Evolutionary conservation across 53 echinoderm and acorn worm species (phyloP).

Genomic region (Henricia sp.): DNA sequence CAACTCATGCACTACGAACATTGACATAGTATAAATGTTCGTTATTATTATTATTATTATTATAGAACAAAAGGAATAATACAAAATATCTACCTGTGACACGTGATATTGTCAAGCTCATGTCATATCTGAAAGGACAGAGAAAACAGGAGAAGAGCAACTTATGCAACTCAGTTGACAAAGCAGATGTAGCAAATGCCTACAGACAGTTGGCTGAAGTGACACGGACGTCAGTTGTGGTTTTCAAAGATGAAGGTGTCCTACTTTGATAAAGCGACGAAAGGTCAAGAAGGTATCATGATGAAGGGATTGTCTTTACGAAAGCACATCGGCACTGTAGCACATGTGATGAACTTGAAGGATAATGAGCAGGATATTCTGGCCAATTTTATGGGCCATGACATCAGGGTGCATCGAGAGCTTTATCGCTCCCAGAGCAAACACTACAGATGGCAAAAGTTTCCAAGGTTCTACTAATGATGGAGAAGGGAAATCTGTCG

Average conservation of each 20-base stretch:
- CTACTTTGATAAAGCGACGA: slow-evolving; percentile 60
- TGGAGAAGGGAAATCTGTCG: slow-evolving; percentile 68
- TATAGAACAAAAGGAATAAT: slow-evolving; percentile 66
- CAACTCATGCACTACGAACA: slow-evolving; percentile 73
- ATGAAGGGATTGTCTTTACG: slow-evolving; percentile 69
- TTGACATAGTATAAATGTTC: too few relatives aligned
- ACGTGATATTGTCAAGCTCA: slow-evolving; percentile 66
- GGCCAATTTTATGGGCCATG: slow-evolving; percentile 80
- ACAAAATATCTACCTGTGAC: slow-evolving; percentile 76
- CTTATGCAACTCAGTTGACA: background rate
- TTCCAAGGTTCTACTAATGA: slow-evolving; percentile 70
- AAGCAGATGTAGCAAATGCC: background rate
- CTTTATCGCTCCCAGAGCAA: slow-evolving; percentile 74
- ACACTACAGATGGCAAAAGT: slow-evolving; percentile 80
- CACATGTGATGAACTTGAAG: slow-evolving; percentile 76
- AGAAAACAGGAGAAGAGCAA: background rate
- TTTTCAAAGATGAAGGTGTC: slow-evolving; percentile 77
- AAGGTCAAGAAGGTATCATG: slow-evolving; percentile 61
- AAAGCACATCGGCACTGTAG: slow-evolving; percentile 67
- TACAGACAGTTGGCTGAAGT: slow-evolving; percentile 67
- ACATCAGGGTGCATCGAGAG: slow-evolving; percentile 73
- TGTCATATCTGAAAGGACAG: slow-evolving; percentile 63
- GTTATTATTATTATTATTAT: too few relatives aligned
- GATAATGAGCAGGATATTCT: slow-evolving; percentile 81
- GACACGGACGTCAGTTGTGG: slow-evolving; percentile 59